A percentile compares a stretch with the other conserved stretches of the same genome.
phyloP scores from a whole-genome alignment of 2,888 invertebrate species.

The Macaria notata region DNA sequence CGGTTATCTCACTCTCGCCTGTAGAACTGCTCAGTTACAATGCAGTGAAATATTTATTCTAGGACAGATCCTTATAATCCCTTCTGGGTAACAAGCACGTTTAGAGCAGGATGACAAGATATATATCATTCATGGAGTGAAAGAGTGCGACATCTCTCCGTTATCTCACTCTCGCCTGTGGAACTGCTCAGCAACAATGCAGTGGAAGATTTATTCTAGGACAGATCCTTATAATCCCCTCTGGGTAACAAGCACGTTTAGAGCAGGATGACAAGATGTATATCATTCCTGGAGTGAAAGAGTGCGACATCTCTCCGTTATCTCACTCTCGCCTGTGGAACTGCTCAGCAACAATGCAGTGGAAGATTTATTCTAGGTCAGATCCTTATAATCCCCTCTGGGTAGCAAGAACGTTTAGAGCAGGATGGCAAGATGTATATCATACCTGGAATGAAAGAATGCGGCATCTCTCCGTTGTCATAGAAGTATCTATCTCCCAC shows the following conservation, averaged over 20 bases:
- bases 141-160: constrained; percentile 84
- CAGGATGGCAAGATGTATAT: not conserved
- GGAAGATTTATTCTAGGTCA: constrained; percentile 92
- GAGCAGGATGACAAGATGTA: not conserved
- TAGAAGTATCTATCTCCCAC: constrained; percentile 94
- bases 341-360: constrained; percentile 93
- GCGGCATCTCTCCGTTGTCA: constrained; percentile 85
- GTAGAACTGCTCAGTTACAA: constrained; percentile 93
- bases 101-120: not conserved
- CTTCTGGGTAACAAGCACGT: constrained; percentile 89
- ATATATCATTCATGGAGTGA: constrained; percentile 80
- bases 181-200: constrained; percentile 94
- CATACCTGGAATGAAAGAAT: constrained; percentile 85
- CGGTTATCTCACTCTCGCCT: too few relatives aligned
- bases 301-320: constrained; percentile 80
- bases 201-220: constrained; percentile 94
- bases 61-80: constrained; percentile 89
- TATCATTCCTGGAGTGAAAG: constrained; percentile 84
- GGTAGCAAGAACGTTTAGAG: constrained; percentile 67
- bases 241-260: constrained; percentile 87
- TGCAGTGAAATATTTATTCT: constrained; percentile 94
- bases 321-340: constrained; percentile 83
- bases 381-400: constrained; percentile 92
- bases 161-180: too few relatives aligned
- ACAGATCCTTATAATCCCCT: constrained; percentile 88